These are phyloP conservation scores for Helostoma temminkii DNA, from an alignment of 2,797 vertebrate genomes.

Conservation along the genomic window DNA sequence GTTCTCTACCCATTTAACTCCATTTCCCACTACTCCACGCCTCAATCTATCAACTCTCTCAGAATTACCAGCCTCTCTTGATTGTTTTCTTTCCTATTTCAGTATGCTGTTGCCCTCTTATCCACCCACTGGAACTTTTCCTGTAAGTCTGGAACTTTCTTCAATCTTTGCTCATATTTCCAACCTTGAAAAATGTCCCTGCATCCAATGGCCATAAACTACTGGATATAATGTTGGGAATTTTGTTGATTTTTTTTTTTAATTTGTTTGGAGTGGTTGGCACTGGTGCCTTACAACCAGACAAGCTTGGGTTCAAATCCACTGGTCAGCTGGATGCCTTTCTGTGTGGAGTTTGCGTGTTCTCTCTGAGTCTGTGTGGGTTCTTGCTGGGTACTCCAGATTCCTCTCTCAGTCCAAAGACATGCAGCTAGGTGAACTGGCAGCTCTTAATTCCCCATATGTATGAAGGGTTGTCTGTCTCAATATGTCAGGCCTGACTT, in stretches of 20 bases:
- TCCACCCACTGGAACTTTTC: slow-evolving; percentile 21
- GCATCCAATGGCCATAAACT: background rate
- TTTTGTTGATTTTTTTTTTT: slow-evolving; percentile 13
- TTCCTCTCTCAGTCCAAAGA: too few species aligned
- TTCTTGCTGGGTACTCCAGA: too few species aligned
- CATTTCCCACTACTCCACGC: slow-evolving; percentile 26
- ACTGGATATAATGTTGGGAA: background rate
- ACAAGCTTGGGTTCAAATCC: background rate
- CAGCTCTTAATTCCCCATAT: too few species aligned
- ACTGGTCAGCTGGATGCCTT: too few species aligned
- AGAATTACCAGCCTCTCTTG: slow-evolving; percentile 34
- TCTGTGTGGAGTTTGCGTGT: too few species aligned
- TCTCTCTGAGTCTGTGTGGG: too few species aligned
- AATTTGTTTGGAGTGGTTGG: slow-evolving; percentile 20
- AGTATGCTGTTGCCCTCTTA: slow-evolving; percentile 6
- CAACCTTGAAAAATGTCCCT: background rate
- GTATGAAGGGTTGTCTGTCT: too few species aligned
- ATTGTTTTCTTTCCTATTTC: slow-evolving; percentile 37
- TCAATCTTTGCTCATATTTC: slow-evolving; percentile 17
- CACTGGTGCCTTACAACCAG: too few species aligned
- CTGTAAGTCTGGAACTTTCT: slow-evolving; percentile 24
- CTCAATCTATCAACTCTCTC: slow-evolving; percentile 39
- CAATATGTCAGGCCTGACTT: too few species aligned
- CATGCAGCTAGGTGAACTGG: too few species aligned
- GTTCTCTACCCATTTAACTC: background rate